A percentile compares a stretch with the other conserved stretches of the same genome.
phyloP scores from a whole-genome alignment of 2,797 vertebrate species.

The Chaetophractus vellerosus region DNA sequence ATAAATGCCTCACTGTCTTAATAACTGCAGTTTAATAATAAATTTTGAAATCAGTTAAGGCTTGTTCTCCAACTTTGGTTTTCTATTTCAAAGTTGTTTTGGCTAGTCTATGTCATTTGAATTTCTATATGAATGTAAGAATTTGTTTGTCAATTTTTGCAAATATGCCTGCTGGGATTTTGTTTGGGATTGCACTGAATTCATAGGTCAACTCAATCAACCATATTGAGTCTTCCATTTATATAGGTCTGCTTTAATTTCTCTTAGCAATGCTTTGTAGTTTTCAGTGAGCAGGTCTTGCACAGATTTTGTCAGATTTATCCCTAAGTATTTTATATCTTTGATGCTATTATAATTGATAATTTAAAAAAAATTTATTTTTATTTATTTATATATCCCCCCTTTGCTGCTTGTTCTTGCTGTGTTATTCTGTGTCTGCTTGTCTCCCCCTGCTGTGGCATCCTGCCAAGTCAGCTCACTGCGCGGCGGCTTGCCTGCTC shows the following conservation, averaged over 20 bases:
- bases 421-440: too few relatives aligned
- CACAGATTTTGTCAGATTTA: background rate
- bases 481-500: too few relatives aligned
- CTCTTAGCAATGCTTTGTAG: background rate
- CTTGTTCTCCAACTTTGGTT: background rate
- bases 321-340: background rate
- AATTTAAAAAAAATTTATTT: too few relatives aligned
- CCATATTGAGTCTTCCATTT: background rate
- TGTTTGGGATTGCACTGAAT: background rate
- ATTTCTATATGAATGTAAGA: slow-evolving; percentile 4
- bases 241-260: background rate
- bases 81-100: background rate
- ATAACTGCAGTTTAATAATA: background rate
- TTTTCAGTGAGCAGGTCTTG: background rate
- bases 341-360: background rate
- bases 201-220: background rate
- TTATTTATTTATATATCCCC: too few relatives aligned
- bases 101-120: background rate
- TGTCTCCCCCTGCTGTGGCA: too few relatives aligned
- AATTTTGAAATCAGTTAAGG: background rate
- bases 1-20: background rate
- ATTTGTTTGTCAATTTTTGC: background rate
- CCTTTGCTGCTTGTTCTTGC: too few relatives aligned
- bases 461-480: too few relatives aligned
- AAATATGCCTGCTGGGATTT: background rate